phyloP scores from a whole-genome alignment of 2,113 vertebrate genomes.

The Lophotis ruficrista region DNA sequence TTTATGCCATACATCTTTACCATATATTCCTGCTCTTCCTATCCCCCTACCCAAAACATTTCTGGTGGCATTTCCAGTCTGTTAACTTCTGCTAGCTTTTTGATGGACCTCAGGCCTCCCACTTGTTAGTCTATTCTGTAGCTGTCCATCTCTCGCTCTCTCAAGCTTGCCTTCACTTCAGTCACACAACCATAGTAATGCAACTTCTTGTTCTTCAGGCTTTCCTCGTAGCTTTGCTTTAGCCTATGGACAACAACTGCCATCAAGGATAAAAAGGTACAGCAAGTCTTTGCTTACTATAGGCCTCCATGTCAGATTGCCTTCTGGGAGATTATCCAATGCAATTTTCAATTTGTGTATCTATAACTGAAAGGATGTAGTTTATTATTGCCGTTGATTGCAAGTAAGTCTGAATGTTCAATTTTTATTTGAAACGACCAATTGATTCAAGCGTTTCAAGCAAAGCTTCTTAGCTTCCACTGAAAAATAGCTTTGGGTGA shows the following conservation, averaged over 20 bases:
- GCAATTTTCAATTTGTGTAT: background rate
- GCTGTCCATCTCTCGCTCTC: background rate
- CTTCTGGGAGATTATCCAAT: background rate
- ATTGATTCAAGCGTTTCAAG: background rate
- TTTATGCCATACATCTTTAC: background rate
- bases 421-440: background rate
- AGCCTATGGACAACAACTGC: background rate
- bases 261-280: background rate
- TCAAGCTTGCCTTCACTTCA: background rate
- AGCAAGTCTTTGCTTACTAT: background rate
- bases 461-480: background rate
- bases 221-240: background rate
- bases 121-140: background rate
- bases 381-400: background rate
- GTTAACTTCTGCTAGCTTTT: background rate
- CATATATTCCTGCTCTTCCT: background rate
- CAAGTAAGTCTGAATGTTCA: background rate
- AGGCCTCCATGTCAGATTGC: background rate
- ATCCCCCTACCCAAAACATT: background rate
- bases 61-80: background rate
- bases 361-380: background rate
- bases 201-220: background rate
- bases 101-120: background rate
- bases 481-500: background rate
- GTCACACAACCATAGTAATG: background rate